These are phyloP conservation scores for Helicoverpa armigera DNA, from an alignment of 1,140 invertebrate species.

Conservation along the genomic window DNA sequence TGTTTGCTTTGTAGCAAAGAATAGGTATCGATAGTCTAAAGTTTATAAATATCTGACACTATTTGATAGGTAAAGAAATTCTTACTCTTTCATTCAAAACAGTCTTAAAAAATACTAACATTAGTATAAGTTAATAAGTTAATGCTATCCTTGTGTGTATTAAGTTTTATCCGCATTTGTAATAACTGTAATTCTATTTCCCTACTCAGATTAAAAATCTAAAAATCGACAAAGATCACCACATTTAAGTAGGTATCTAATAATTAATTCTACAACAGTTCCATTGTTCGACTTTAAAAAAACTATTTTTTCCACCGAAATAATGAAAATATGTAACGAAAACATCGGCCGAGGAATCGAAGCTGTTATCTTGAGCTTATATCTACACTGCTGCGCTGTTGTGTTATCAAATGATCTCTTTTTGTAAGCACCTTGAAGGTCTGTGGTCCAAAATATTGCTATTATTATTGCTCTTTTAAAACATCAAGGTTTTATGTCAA, in stretches of 20 bases:
- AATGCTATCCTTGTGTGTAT: too few relatives aligned
- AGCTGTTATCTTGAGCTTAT: constrained; percentile 67
- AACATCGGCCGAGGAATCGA: constrained; percentile 75
- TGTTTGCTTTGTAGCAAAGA: too few relatives aligned
- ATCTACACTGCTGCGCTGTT: constrained; percentile 69
- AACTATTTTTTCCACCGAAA: constrained; percentile 67
- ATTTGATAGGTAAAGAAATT: too few relatives aligned
- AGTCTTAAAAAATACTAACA: too few relatives aligned
- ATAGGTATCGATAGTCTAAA: too few relatives aligned
- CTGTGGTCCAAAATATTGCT: constrained; percentile 51
- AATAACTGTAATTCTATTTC: too few relatives aligned
- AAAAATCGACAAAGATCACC: neutral
- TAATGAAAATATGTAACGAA: constrained; percentile 67
- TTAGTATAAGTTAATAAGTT: too few relatives aligned
- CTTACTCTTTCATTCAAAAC: too few relatives aligned
- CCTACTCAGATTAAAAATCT: neutral
- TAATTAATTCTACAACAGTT: constrained; percentile 28
- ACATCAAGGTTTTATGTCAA: neutral
- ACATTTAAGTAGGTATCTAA: neutral
- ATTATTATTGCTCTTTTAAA: constrained; percentile 27
- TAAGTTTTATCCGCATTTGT: too few relatives aligned
- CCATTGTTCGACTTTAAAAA: constrained; percentile 40
- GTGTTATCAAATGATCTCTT: constrained; percentile 71
- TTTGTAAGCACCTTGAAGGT: constrained; percentile 63
- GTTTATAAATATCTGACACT: too few relatives aligned